Evolutionary conservation across 2,113 vertebrate genomes (phyloP).

Genomic region (Bujurquina vittata): DNA sequence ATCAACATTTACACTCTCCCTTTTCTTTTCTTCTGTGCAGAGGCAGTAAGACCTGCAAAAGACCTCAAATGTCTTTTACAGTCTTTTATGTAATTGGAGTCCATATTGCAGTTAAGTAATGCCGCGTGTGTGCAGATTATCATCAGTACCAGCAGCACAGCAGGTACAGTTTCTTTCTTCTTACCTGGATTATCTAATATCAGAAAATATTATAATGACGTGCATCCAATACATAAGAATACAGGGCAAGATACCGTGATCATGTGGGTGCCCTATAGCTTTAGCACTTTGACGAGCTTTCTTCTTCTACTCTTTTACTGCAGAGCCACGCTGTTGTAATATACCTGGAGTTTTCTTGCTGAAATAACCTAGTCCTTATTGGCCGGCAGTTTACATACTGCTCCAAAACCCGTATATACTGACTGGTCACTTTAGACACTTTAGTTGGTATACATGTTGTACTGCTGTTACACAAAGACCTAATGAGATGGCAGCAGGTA

Average conservation of each 20-base stretch:
- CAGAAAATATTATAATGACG: neutral
- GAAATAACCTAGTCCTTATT: neutral
- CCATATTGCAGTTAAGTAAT: neutral
- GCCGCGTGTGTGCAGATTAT: neutral
- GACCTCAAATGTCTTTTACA: neutral
- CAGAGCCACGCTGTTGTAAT: neutral
- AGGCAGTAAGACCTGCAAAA: too few relatives aligned
- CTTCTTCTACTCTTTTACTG: neutral
- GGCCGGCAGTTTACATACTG: fast-evolving
- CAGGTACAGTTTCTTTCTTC: neutral
- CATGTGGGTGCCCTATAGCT: neutral
- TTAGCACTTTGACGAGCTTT: neutral
- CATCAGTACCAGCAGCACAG: neutral
- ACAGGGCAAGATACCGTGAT: neutral
- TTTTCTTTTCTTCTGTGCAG: neutral
- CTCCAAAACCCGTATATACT: neutral
- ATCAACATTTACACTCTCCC: neutral
- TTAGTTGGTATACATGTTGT: neutral
- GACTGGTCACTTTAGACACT: neutral
- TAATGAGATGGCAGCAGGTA: neutral
- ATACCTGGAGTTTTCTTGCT: fast-evolving
- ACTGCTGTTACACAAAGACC: neutral
- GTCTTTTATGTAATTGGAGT: neutral
- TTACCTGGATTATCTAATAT: neutral
- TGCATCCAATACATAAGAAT: neutral